Evolutionary conservation across 1,140 invertebrate genomes (phyloP).

Genomic region (Hetaerina americana): DNA sequence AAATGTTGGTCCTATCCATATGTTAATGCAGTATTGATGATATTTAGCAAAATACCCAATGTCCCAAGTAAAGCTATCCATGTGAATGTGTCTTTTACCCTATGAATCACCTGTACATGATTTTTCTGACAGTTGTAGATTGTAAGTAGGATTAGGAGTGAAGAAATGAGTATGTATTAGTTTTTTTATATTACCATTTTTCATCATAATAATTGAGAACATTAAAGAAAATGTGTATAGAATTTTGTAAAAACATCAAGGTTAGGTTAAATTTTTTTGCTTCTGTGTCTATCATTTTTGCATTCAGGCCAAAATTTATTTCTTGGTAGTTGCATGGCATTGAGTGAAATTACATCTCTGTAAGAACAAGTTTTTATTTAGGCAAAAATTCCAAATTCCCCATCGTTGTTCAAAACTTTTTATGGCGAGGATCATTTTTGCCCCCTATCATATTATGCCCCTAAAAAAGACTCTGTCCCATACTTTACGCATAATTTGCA

Average conservation of each 20-base stretch:
- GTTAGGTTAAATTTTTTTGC: background rate
- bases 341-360: background rate
- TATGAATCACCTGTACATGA: background rate
- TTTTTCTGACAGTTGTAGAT: background rate
- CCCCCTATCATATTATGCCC: too few species aligned
- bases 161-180: background rate
- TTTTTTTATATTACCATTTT: background rate
- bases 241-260: background rate
- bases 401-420: too few species aligned
- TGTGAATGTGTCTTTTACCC: background rate
- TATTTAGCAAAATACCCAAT: background rate
- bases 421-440: too few species aligned
- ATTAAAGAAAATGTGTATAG: background rate
- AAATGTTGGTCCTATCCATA: background rate
- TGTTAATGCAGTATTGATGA: background rate
- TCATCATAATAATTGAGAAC: background rate
- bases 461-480: too few species aligned
- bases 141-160: background rate
- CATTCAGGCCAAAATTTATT: background rate
- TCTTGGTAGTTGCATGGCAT: background rate
- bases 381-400: background rate
- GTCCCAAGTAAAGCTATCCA: background rate
- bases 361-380: background rate
- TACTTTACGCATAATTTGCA: background rate
- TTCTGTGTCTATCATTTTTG: background rate